A percentile compares a stretch with the other conserved stretches of the same genome.
These are phyloP conservation scores for Numenius arquata DNA, from an alignment of 2,113 vertebrate genomes.

Conservation along the genomic window DNA sequence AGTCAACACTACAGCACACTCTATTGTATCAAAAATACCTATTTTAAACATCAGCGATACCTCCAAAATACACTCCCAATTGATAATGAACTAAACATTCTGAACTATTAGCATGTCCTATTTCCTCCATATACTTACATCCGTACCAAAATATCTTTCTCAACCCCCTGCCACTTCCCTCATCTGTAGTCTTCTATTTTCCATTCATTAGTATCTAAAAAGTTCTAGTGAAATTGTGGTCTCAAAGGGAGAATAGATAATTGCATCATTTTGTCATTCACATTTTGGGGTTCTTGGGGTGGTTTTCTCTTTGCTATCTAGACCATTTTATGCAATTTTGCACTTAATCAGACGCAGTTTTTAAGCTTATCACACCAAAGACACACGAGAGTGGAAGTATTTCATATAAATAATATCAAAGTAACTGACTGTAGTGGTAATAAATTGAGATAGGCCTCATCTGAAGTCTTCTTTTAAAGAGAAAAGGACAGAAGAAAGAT, in stretches of 20 bases:
- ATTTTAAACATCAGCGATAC: background rate
- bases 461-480: background rate
- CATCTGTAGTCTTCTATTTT: background rate
- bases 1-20: background rate
- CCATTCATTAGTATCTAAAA: background rate
- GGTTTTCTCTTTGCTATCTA: background rate
- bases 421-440: background rate
- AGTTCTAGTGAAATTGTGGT: background rate
- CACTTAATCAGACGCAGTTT: background rate
- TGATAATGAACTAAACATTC: background rate
- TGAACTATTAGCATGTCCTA: background rate
- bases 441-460: background rate
- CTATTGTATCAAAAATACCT: background rate
- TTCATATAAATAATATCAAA: background rate
- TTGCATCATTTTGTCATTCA: background rate
- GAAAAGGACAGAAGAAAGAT: background rate
- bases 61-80: background rate
- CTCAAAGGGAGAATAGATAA: background rate
- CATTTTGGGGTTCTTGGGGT: accelerated
- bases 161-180: background rate
- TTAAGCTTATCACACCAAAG: background rate
- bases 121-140: background rate
- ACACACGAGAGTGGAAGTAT: background rate
- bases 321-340: background rate
- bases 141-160: background rate